Percentiles rank a stretch among this genome's conserved stretches.
phyloP scores from a whole-genome alignment of 2,888 invertebrate species.

The Eledona agricola region DNA sequence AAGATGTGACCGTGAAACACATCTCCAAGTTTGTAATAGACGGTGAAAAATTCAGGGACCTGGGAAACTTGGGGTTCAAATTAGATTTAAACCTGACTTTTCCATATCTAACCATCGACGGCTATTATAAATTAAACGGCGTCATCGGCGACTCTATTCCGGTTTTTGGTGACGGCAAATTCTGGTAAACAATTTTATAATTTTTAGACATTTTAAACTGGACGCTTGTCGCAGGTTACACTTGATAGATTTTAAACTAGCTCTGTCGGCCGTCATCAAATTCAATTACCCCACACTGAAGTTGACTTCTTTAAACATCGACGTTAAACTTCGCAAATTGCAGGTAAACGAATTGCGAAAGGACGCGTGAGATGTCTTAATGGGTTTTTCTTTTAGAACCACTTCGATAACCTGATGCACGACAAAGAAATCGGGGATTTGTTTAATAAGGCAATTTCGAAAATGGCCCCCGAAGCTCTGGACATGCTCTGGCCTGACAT shows the following conservation, averaged over 20 bases:
- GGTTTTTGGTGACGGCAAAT: constrained; percentile 59
- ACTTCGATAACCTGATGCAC: constrained; percentile 60
- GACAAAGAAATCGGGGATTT: constrained; percentile 56
- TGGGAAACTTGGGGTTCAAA: constrained; percentile 52
- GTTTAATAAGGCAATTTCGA: constrained; percentile 59
- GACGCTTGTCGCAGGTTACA: constrained; percentile 52
- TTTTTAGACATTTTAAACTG: no score
- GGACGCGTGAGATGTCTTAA: background rate
- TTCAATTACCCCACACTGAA: constrained; percentile 49
- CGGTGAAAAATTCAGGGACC: constrained; percentile 55
- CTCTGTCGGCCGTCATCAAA: constrained; percentile 52
- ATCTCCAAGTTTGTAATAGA: constrained; percentile 59
- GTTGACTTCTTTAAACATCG: constrained; percentile 52
- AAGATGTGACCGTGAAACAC: constrained; percentile 57
- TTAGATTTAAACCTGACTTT: constrained; percentile 59
- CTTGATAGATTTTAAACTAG: constrained; percentile 55
- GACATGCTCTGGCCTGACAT: constrained; percentile 62
- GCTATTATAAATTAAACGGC: constrained; percentile 58
- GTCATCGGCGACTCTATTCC: constrained; percentile 55
- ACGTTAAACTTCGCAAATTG: constrained; percentile 54
- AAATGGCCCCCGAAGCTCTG: constrained; percentile 59
- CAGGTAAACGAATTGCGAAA: no score
- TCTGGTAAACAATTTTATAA: constrained; percentile 56
- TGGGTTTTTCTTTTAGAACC: constrained; percentile 52
- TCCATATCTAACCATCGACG: constrained; percentile 57